A percentile compares a stretch with the other conserved stretches of the same genome.
These are phyloP conservation scores for Neosilurus hyrtlii DNA, from an alignment of 2,797 vertebrate genomes.

Conservation along the genomic window DNA sequence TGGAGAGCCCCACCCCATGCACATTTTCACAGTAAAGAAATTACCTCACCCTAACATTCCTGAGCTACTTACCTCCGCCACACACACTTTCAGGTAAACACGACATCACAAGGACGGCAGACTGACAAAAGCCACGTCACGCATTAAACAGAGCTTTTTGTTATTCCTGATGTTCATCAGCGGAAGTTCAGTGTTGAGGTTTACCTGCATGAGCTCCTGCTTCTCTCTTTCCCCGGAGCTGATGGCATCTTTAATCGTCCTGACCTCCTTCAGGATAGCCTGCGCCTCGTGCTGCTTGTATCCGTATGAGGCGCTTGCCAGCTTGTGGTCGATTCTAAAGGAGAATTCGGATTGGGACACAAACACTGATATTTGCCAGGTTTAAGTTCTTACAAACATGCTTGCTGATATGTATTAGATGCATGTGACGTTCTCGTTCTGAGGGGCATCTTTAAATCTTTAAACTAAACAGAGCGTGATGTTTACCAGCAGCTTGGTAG, in stretches of 20 bases:
- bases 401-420: not conserved
- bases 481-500: not conserved
- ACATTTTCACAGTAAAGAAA: conserved; percentile 43
- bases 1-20: conserved; percentile 34
- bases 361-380: not conserved
- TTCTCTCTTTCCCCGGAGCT: conserved; percentile 94
- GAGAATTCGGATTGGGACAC: not conserved
- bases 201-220: conserved; percentile 93
- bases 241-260: conserved; percentile 91
- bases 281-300: conserved; percentile 93
- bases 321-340: conserved; percentile 90
- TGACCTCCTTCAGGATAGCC: conserved; percentile 92
- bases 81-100: not conserved
- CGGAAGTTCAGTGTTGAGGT: too few species aligned
- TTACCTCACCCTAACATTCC: conserved; percentile 46
- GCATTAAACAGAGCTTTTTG: not conserved
- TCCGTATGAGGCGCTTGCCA: conserved; percentile 83
- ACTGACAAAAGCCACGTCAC: not conserved
- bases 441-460: not conserved
- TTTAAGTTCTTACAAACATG: not conserved
- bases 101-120: not conserved
- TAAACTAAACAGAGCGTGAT: not conserved
- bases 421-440: too few species aligned
- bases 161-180: not conserved
- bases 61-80: conserved; percentile 5